Conservation (phyloP, 1,140 invertebrate species). For the Panagrolaimus sp. region DNA sequence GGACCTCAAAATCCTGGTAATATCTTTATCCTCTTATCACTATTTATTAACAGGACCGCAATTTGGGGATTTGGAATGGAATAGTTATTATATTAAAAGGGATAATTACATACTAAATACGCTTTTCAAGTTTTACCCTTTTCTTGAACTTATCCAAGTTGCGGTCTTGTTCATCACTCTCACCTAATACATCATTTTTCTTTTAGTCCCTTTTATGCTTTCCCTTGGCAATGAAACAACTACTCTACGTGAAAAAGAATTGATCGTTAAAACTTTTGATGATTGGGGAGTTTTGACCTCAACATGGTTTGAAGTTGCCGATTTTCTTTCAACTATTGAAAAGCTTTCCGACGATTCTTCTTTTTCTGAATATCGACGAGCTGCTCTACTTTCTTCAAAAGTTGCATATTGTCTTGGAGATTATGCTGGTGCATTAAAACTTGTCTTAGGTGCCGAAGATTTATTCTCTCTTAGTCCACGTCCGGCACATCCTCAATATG, state of each 20-base stretch:
- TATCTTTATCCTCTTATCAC: constrained; percentile 13
- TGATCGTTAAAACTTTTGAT: constrained; percentile 51
- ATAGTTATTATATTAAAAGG: neutral
- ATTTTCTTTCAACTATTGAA: constrained; percentile 50
- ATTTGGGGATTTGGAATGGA: neutral
- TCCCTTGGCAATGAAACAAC: constrained; percentile 28
- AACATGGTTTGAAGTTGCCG: constrained; percentile 57
- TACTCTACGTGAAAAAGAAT: constrained; percentile 38
- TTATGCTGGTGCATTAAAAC: constrained; percentile 41
- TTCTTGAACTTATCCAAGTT: neutral
- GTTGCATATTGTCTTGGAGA: constrained; percentile 58
- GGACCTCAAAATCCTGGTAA: constrained; percentile 44
- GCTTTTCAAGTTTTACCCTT: neutral
- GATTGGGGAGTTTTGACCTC: constrained; percentile 54
- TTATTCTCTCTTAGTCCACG: constrained; percentile 72
- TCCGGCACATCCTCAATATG: constrained; percentile 87
- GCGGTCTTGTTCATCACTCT: neutral
- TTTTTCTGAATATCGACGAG: constrained; percentile 80
- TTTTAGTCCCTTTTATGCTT: constrained; percentile 37
- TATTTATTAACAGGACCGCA: neutral
- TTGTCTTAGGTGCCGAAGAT: constrained; percentile 47
- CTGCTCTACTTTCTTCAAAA: constrained; percentile 93
- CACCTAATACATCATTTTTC: constrained; percentile 1
- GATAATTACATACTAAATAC: neutral
- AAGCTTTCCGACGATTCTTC: constrained; percentile 78